Evolutionary conservation across 2,113 vertebrate species (phyloP).

Genomic region (Peromyscus polionotus): DNA sequence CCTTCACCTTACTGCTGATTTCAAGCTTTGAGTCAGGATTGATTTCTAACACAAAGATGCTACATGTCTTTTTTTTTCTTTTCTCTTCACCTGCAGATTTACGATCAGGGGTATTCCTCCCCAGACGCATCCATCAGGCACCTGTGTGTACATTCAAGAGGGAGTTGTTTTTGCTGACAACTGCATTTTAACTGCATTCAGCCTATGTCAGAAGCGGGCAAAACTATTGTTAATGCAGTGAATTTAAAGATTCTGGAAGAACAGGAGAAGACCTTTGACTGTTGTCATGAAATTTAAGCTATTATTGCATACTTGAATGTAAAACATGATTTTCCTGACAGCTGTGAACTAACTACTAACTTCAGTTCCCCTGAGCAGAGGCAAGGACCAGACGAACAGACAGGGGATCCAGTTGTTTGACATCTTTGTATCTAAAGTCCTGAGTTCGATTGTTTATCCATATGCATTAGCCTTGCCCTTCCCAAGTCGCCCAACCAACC

Average conservation of each 20-base stretch:
- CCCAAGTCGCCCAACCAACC: neutral
- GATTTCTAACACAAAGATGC: neutral
- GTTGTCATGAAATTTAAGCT: neutral
- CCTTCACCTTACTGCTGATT: neutral
- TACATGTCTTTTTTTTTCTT: neutral
- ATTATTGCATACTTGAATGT: neutral
- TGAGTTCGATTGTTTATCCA: neutral
- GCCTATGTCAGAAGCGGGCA: slow-evolving; percentile 74
- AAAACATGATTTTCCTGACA: neutral
- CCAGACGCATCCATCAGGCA: slow-evolving; percentile 5
- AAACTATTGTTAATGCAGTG: neutral
- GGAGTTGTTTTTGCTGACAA: slow-evolving; percentile 66
- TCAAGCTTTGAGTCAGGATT: neutral
- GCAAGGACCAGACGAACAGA: neutral
- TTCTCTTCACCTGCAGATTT: slow-evolving; percentile 42
- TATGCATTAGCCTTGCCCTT: neutral
- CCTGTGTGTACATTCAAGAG: slow-evolving; percentile 70
- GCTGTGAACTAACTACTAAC: neutral
- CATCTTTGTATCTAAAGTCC: neutral
- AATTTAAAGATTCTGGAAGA: neutral
- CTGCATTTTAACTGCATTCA: slow-evolving; percentile 67
- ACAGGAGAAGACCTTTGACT: neutral
- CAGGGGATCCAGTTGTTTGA: neutral
- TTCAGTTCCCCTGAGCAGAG: neutral
- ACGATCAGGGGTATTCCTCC: slow-evolving; percentile 37